Evolutionary conservation across 2,113 vertebrate genomes (phyloP), one percentile per base, ranked within the genome.

Genomic region (Strix aluco): DNA sequence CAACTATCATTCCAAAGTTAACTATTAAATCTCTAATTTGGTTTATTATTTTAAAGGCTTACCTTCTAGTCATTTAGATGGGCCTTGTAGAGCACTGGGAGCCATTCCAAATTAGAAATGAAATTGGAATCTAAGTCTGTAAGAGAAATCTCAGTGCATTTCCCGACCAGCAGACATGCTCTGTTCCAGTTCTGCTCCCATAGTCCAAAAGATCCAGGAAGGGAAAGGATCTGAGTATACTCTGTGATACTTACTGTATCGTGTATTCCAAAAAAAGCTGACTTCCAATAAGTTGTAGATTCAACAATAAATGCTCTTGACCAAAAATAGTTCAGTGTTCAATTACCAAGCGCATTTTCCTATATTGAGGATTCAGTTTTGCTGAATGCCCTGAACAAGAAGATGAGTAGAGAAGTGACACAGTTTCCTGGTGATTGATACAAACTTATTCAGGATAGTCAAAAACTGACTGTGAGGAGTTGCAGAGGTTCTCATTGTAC

Each of bases 301-400:
- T 95, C 82, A 92, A 95, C 93, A 94, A 84, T 89, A 95, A 95
- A 94, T 91, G 79, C 69, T 83, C 86, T 84, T 96, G 77, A 94
- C 72, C 94, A 96, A 97, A 96, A 97, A 93, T 94, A 96, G 94
- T 94, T 92, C 16, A 1, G 69, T 54, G 75, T 96, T 94, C 94
- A 92, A 88, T 95, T 95, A 85, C 67, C 7, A 49, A 92, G 81
- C 3, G 10, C 14, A 3, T 79, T 93, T 90, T 90, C 79, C 85
- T 92, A 6, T 86, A 78, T 6, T 70, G 80, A 86, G 27, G 61
- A 52, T 78, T 88, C 77, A 5, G 46, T 94, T 95, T 84, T 93
- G 87, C 92, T 92, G 90, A 91, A 93, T 85, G 78, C 20, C 59
- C 74, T 38, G 34, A 85, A 69, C 27, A 61, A 75, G 58, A 46